Conservation (phyloP, 2,113 vertebrate genomes). For the Larimichthys polyactis region DNA sequence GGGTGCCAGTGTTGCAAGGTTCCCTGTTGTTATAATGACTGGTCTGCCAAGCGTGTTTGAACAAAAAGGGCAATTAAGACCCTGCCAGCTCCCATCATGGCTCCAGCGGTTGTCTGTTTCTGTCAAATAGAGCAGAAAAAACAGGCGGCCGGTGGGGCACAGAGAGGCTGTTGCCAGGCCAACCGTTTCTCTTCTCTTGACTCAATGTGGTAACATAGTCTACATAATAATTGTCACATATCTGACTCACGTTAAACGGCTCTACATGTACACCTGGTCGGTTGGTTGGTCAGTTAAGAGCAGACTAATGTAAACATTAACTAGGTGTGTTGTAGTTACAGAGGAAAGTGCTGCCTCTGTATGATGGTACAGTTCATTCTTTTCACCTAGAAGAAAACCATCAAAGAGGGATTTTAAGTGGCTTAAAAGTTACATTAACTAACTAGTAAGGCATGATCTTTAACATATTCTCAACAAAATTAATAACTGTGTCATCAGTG, state of each 20-base stretch:
- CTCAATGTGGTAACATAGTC: not conserved
- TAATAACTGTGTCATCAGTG: too few species aligned
- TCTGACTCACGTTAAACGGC: not conserved
- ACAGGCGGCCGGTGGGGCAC: constrained; percentile 18
- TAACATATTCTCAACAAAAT: not conserved
- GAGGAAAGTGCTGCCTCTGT: not conserved
- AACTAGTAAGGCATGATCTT: too few species aligned
- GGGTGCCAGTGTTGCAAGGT: constrained; percentile 19
- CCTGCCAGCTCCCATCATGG: constrained; percentile 43
- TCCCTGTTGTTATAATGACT: constrained; percentile 63
- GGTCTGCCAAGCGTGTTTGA: constrained; percentile 47
- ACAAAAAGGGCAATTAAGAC: constrained; percentile 64
- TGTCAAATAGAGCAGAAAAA: constrained; percentile 44
- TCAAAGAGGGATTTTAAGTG: too few species aligned
- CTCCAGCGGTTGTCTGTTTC: constrained; percentile 53
- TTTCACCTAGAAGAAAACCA: not conserved
- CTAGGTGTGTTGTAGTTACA: not conserved
- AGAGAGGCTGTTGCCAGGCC: constrained; percentile 48
- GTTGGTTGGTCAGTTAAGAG: constrained; percentile 6
- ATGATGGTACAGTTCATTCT: not conserved
- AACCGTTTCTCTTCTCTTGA: constrained; percentile 31
- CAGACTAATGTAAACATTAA: constrained; percentile 4
- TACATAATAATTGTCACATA: not conserved
- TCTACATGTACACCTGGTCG: not conserved
- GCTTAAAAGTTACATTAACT: not conserved